These are phyloP conservation scores for Leptinotarsa rubiginosa DNA, from an alignment of 2,888 invertebrate species.

Conservation along the genomic window DNA sequence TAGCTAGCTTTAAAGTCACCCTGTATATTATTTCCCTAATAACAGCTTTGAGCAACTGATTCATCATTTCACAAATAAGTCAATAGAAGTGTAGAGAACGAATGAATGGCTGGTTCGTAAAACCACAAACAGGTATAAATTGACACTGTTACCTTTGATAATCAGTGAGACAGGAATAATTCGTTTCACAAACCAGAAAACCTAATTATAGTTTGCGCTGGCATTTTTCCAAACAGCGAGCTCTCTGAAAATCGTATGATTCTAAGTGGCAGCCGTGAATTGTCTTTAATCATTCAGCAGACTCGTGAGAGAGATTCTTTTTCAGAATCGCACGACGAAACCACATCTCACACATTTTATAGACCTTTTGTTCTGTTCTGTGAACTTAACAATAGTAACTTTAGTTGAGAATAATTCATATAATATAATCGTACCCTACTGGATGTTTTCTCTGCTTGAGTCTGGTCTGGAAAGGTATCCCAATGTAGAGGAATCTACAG, in stretches of 20 bases:
- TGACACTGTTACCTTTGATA: neutral
- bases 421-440: too few relatives aligned
- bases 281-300: neutral
- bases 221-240: slow-evolving; percentile 9
- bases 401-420: too few relatives aligned
- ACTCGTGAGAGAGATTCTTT: neutral
- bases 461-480: too few relatives aligned
- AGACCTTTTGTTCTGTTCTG: too few relatives aligned
- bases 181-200: neutral
- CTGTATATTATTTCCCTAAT: too few relatives aligned
- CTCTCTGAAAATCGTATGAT: slow-evolving; percentile 18
- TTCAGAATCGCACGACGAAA: neutral
- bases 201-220: slow-evolving; percentile 13
- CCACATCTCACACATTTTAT: too few relatives aligned
- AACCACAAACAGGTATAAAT: slow-evolving; percentile 1
- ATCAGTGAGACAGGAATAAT: neutral
- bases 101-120: neutral
- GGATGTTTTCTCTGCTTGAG: too few relatives aligned
- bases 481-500: too few relatives aligned
- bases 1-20: too few relatives aligned
- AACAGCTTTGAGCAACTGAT: too few relatives aligned
- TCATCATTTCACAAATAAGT: neutral
- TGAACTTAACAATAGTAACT: too few relatives aligned
- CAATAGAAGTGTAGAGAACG: neutral
- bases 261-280: slow-evolving; percentile 4